A percentile compares a stretch with the other conserved stretches of the same genome.
phyloP scores from a whole-genome alignment of 2,797 vertebrate genomes.

The Sarcoramphus papa region DNA sequence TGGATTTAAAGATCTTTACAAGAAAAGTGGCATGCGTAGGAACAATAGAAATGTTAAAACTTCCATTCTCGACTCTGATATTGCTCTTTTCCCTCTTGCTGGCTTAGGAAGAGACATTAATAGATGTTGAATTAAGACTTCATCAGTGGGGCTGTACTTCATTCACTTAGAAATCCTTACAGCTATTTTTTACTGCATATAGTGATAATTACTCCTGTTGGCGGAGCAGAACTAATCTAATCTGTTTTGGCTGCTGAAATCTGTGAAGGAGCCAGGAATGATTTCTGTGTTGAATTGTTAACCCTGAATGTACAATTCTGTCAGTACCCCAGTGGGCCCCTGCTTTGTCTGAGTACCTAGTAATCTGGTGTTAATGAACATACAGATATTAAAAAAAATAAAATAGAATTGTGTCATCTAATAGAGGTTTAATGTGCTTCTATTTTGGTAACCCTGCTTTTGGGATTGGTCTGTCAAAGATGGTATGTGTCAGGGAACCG shows the following conservation, averaged over 20 bases:
- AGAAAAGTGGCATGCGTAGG: neutral
- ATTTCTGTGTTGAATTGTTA: conserved; percentile 25
- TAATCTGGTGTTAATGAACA: neutral
- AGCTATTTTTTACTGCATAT: conserved; percentile 45
- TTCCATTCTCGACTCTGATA: neutral
- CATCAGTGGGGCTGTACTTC: neutral
- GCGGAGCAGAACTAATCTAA: conserved; percentile 60
- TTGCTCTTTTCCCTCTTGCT: neutral
- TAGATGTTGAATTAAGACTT: conserved; percentile 36
- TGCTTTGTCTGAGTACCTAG: neutral
- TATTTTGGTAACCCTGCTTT: neutral
- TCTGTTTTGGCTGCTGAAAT: conserved; percentile 43
- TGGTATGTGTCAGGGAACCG: neutral
- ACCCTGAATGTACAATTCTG: neutral
- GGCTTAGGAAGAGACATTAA: neutral
- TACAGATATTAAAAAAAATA: neutral
- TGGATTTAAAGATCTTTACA: neutral
- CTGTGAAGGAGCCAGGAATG: conserved; percentile 11
- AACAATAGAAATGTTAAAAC: neutral
- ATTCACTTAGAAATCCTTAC: conserved; percentile 24
- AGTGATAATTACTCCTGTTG: conserved; percentile 57
- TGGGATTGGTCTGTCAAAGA: neutral
- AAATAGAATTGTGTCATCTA: neutral
- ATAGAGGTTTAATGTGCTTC: rapidly evolving
- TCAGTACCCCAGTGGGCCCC: neutral